Percentiles rank a stretch among this genome's conserved stretches.
Conservation (phyloP, 2,888 invertebrate species). For the Gibbula magus region DNA sequence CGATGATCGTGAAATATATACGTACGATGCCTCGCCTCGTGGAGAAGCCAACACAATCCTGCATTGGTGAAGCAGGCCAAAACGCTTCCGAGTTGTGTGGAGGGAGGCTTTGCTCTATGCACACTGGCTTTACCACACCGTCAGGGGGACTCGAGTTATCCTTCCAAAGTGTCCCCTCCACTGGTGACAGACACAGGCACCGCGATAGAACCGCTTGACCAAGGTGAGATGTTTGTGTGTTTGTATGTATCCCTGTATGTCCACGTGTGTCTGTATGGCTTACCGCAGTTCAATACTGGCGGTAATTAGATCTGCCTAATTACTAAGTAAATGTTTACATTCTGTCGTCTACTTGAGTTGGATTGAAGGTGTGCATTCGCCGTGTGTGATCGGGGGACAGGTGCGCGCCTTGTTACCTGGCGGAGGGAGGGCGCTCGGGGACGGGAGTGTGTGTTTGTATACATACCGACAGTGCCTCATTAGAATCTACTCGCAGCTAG, state of each 20-base stretch:
- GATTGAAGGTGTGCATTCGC: background rate
- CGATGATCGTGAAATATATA: slow-evolving; percentile 55
- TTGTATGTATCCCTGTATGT: background rate
- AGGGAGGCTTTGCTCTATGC: slow-evolving; percentile 10
- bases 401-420: background rate
- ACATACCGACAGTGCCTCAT: slow-evolving; percentile 3
- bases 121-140: slow-evolving; percentile 34
- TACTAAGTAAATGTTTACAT: slow-evolving; percentile 17
- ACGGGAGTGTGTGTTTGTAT: background rate
- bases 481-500: background rate
- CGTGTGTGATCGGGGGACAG: slow-evolving; percentile 5
- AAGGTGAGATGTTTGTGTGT: slow-evolving; percentile 15
- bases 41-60: slow-evolving; percentile 25
- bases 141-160: background rate
- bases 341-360: slow-evolving; percentile 21
- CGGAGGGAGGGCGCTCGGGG: background rate
- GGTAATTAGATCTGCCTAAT: slow-evolving; percentile 19
- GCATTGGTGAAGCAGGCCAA: slow-evolving; percentile 29
- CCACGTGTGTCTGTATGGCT: background rate
- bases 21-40: slow-evolving; percentile 46
- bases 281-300: background rate
- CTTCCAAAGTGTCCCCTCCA: background rate
- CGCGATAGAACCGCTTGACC: background rate
- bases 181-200: background rate
- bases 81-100: slow-evolving; percentile 20